Conservation (phyloP, 2,888 invertebrate genomes). For the Diaphora mendica region DNA sequence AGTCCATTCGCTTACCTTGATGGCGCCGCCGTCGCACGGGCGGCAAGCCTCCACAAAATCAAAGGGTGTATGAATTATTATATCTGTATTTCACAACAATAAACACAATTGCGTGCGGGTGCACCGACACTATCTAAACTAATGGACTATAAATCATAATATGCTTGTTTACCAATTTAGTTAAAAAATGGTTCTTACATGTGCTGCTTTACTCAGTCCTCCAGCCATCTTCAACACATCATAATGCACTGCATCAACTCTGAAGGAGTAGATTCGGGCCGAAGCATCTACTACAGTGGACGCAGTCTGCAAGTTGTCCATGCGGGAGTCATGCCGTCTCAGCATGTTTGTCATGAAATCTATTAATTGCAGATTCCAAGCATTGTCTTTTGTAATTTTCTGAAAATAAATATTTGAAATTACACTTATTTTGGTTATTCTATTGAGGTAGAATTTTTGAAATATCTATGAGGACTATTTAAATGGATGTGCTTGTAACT, state of each 20-base stretch:
- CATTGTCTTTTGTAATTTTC: constrained; percentile 96
- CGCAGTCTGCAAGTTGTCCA: constrained; percentile 92
- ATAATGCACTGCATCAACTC: constrained; percentile 94
- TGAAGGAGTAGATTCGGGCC: constrained; percentile 94
- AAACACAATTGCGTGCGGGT: too few relatives aligned
- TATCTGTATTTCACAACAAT: too few relatives aligned
- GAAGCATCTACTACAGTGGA: constrained; percentile 95
- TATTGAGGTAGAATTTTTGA: too few relatives aligned
- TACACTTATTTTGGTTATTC: neutral
- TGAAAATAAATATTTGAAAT: constrained; percentile 64
- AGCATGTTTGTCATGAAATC: constrained; percentile 93
- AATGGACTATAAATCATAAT: neutral
- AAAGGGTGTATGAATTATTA: too few relatives aligned
- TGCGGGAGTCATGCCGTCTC: constrained; percentile 89
- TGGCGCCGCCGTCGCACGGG: too few relatives aligned
- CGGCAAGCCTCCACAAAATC: too few relatives aligned
- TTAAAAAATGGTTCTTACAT: constrained; percentile 57
- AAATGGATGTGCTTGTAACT: too few relatives aligned
- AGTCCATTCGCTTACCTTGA: too few relatives aligned
- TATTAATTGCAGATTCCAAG: constrained; percentile 94
- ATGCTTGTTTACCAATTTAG: neutral
- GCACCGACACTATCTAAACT: too few relatives aligned
- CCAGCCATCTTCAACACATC: constrained; percentile 93
- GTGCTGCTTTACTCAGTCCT: constrained; percentile 86
- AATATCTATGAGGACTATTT: too few relatives aligned